phyloP scores from a whole-genome alignment of 2,113 vertebrate genomes.

The Toxotes jaculatrix region DNA sequence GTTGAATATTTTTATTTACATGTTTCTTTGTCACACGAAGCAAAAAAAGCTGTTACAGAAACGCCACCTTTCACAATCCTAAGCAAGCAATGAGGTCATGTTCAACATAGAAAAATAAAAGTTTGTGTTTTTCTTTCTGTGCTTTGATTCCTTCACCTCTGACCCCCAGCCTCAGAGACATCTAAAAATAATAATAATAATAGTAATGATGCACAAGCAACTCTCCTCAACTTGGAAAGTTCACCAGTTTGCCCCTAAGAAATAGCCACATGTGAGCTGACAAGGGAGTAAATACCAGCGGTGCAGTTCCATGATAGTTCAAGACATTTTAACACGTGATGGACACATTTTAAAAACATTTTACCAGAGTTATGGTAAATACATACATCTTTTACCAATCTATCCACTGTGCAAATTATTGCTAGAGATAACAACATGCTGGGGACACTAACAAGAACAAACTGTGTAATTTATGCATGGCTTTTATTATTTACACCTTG shows the following conservation, averaged over 20 bases:
- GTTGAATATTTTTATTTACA: neutral
- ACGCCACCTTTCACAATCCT: neutral
- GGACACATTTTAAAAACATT: too few relatives aligned
- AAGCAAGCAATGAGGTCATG: neutral
- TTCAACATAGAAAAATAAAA: neutral
- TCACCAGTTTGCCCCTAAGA: neutral
- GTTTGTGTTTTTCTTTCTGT: neutral
- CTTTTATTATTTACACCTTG: neutral
- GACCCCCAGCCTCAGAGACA: neutral
- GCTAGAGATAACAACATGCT: too few relatives aligned
- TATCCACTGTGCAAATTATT: too few relatives aligned
- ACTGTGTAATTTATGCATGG: too few relatives aligned
- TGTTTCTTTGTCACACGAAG: neutral
- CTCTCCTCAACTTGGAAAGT: neutral
- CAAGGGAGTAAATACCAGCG: neutral
- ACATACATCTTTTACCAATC: neutral
- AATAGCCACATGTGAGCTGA: neutral
- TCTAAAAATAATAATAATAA: neutral
- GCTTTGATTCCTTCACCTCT: neutral
- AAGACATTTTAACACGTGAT: too few relatives aligned
- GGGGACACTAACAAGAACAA: too few relatives aligned
- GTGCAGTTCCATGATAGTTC: neutral
- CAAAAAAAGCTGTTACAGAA: neutral
- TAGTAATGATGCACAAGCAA: neutral
- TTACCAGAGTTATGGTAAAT: too few relatives aligned